These are phyloP conservation scores for Cydia fagiglandana DNA, from an alignment of 1,140 invertebrate species.

Conservation along the genomic window DNA sequence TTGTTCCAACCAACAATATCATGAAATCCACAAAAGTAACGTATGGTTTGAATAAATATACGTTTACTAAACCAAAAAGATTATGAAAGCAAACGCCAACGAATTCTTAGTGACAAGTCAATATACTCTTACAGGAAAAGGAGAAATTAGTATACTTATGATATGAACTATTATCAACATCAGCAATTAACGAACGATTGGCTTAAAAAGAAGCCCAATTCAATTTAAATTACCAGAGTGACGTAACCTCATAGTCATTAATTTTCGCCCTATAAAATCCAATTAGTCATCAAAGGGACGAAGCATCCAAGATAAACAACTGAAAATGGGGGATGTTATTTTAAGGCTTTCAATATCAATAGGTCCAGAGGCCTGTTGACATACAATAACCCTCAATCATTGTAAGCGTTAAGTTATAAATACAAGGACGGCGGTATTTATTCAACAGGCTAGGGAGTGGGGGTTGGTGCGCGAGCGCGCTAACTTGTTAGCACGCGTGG, in stretches of 20 bases:
- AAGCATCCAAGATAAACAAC: slow-evolving; percentile 10
- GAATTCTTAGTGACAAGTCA: no score
- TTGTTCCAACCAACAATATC: no score
- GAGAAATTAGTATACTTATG: neutral
- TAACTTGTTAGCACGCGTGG: slow-evolving; percentile 38
- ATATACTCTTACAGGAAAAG: neutral
- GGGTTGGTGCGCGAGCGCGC: slow-evolving; percentile 47
- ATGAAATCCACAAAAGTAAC: no score
- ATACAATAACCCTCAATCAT: slow-evolving; percentile 32
- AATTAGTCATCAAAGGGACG: slow-evolving; percentile 11
- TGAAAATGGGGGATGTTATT: slow-evolving; percentile 9
- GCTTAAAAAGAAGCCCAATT: neutral
- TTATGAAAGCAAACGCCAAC: no score
- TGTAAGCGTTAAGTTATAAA: slow-evolving; percentile 13
- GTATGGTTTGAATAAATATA: no score
- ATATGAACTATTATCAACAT: neutral
- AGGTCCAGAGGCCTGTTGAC: slow-evolving; percentile 1
- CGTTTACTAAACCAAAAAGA: no score
- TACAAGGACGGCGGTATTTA: slow-evolving; percentile 39
- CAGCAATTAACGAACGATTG: neutral
- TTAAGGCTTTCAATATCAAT: slow-evolving; percentile 19
- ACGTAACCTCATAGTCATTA: neutral
- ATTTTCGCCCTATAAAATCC: slow-evolving; percentile 2
- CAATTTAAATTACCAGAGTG: neutral
- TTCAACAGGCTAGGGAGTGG: slow-evolving; percentile 50